phyloP scores from a whole-genome alignment of 2,888 invertebrate species.

The Melanotus villosus region DNA sequence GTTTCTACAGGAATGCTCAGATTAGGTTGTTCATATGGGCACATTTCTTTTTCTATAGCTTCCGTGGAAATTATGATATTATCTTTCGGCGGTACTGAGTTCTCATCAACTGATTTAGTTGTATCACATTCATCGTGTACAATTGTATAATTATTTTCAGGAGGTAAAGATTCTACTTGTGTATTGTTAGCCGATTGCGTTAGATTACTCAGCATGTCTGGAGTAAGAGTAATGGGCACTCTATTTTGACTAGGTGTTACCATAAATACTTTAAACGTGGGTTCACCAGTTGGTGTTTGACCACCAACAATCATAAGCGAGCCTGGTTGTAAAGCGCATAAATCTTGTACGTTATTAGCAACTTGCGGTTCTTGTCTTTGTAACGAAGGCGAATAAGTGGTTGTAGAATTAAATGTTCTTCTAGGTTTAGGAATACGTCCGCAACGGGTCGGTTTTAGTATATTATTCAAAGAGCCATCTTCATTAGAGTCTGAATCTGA shows the following conservation, averaged over 20 bases:
- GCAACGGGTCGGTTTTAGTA: constrained; percentile 66
- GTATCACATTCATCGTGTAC: constrained; percentile 46
- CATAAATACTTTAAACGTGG: constrained; percentile 70
- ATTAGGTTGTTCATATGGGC: neutral
- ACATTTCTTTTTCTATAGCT: neutral
- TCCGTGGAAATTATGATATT: neutral
- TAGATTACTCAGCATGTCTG: constrained; percentile 58
- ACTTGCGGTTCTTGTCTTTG: neutral
- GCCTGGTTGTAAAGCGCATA: constrained; percentile 66
- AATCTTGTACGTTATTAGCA: neutral
- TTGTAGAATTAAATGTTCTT: constrained; percentile 49
- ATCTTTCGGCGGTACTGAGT: neutral
- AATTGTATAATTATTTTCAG: constrained; percentile 54
- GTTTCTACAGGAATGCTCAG: neutral
- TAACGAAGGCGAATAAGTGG: constrained; percentile 10
- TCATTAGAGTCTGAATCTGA: neutral
- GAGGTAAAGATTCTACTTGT: neutral
- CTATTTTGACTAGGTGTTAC: constrained; percentile 66
- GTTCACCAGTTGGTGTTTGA: constrained; percentile 66
- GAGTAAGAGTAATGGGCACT: constrained; percentile 62
- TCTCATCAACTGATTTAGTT: constrained; percentile 50
- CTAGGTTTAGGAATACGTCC: constrained; percentile 66
- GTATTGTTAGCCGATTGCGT: constrained; percentile 48
- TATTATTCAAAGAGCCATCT: neutral
- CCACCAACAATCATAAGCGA: constrained; percentile 70